Evolutionary conservation across 1,140 invertebrate species (phyloP), one percentile per base, ranked within the genome.

Genomic region (Parapsyche elsis): DNA sequence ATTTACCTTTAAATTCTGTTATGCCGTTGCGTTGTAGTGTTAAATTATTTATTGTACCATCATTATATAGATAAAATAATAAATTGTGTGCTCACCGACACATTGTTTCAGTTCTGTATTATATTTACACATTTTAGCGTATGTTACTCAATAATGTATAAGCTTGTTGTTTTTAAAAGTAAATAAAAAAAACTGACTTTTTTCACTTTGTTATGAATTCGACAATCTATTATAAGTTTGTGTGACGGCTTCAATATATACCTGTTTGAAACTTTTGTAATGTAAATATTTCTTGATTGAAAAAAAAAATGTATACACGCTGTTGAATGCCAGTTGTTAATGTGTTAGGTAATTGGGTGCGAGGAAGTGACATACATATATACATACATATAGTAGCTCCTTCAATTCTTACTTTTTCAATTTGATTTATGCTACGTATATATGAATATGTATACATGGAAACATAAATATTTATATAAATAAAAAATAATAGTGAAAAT

Each of bases 171-270:
- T 61, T 61, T 21, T 19, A 19, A 19, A 19, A 21, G 14, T n/a
- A 57, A 57, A 57, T 57, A 21, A 19, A 61, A 9, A 21, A 61
- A 19, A 61, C 10, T 61, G 57, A 61, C 57, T 61, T 61, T 38
- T 53, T 61, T 61, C 57, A 61, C 57, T 61, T 61, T 61, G 57
- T 61, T 61, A 21, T 61, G 16, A 61, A 61, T 61, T 61, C 16
- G 57, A 61, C 57, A 61, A 61, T 61, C 57, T 61, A 19, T 61
- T 38, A 1, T 38, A 38, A 38, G 30, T 38, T 38, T 38, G 30
- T 38, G 30, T 38, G 30, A 38, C 7, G 30, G 30, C 30, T 38
- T 38, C 30, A 38, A 38, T 38, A 38, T n/a, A n/a, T 38, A 38
- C 30, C 30, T 38, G 30, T 38, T 38, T 38, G 9, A n/a, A 71